Base-by-base conservation (phyloP, 2,888 invertebrate species). In the Carabus problematicus region DNA sequence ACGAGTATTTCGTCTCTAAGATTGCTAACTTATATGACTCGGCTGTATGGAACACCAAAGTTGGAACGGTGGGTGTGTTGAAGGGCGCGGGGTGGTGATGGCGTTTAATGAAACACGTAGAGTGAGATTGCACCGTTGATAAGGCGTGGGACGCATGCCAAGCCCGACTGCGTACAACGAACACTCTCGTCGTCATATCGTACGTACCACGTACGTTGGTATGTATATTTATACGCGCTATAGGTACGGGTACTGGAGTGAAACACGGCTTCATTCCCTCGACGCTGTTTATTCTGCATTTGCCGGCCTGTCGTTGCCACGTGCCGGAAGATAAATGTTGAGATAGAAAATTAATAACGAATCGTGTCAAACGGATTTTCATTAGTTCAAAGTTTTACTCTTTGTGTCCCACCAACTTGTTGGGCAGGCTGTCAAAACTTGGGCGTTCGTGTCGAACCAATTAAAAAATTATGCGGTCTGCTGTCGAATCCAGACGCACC, bases 281-380 rank as follows among this genome's bases (percentile, higher is more conserved):
- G 59, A 29, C 39, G 43, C 19, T 67, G 60, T 54, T 67, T 67
- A 64, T 67, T 41, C 12, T 39, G 59, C 16, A 42, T 59, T 40
- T 40, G 42, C 52, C 54, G 56, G 67, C 54, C 67, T 67, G 67
- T 67, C 67, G 52, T 11, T 41, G 29, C 60, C 69, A 69, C 69
- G 62, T 69, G 69, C 62, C 41, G 40, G 45, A 69, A 69, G 69
- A 69, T 69, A 69, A 69, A 69, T 69, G 62, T 59, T 62, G 60
- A 69, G 62, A 66, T 69, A 69, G 62, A 69, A 69, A 69, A 69
- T 69, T 69, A 69, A 69, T 69, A 69, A 69, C 69, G 69, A 69
- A 69, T 69, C 61, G 56, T 69, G 69, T 69, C 69, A 69, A 69
- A 69, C 55, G 69, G 69, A 69, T 69, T 62, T 56, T 56, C 69